These are phyloP conservation scores for Maccullochella peelii DNA, from an alignment of 2,113 vertebrate species.

Conservation along the genomic window DNA sequence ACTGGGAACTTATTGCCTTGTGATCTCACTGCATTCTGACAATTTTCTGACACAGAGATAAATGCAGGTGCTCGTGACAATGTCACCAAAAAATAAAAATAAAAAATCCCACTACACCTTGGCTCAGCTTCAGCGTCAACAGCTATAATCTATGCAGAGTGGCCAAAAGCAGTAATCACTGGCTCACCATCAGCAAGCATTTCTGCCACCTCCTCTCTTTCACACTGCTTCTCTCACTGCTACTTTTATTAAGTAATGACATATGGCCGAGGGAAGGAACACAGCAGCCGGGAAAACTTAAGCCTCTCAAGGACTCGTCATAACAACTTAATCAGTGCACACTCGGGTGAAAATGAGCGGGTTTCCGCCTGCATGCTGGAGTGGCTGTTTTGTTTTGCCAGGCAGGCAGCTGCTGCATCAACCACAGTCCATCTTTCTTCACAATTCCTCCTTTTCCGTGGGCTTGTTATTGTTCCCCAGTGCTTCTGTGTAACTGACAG, in stretches of 20 bases:
- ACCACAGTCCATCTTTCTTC: conserved; percentile 26
- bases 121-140: conserved; percentile 43
- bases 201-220: conserved; percentile 23
- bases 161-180: conserved; percentile 62
- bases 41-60: conserved; percentile 46
- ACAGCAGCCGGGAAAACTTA: conserved; percentile 52
- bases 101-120: conserved; percentile 22
- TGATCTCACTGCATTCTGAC: conserved; percentile 43
- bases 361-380: conserved; percentile 31
- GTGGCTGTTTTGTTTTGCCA: conserved; percentile 55
- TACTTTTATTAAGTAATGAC: conserved; percentile 73
- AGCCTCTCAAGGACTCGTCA: conserved; percentile 70
- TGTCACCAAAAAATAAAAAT: conserved; percentile 18
- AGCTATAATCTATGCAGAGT: conserved; percentile 57
- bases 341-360: conserved; percentile 54
- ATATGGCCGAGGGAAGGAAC: conserved; percentile 66
- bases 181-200: conserved; percentile 37
- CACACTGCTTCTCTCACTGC: conserved; percentile 30
- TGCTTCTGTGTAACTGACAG: conserved; percentile 32
- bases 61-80: conserved; percentile 49
- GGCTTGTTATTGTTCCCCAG: conserved; percentile 31
- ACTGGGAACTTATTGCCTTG: conserved; percentile 31
- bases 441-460: not conserved
- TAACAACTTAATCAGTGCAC: conserved; percentile 73
- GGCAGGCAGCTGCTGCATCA: conserved; percentile 50